A percentile compares a stretch with the other conserved stretches of the same genome.
These are phyloP conservation scores for Orius insidiosus DNA, from an alignment of 1,140 invertebrate genomes.

Conservation along the genomic window DNA sequence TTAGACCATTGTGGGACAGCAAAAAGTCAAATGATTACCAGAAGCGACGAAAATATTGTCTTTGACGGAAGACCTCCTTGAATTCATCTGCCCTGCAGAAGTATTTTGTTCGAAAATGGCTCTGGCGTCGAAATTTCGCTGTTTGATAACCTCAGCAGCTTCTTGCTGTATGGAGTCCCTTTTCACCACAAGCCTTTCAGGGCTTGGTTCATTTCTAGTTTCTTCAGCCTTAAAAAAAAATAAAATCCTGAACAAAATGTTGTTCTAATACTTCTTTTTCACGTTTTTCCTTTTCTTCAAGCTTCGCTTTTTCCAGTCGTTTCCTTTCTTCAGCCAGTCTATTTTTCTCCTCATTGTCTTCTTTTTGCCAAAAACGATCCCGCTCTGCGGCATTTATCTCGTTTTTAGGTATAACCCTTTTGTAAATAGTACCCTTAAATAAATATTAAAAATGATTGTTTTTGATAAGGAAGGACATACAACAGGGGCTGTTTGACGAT, in stretches of 20 bases:
- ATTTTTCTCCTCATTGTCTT: conserved; percentile 69
- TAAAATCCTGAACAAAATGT: not conserved
- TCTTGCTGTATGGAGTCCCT: conserved; percentile 30
- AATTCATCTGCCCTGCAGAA: conserved; percentile 42
- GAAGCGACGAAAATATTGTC: conserved; percentile 4
- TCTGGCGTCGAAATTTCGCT: conserved; percentile 54
- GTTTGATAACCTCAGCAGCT: conserved; percentile 53
- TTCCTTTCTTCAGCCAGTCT: conserved; percentile 55
- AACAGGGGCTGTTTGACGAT: conserved; percentile 28
- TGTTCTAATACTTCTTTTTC: conserved; percentile 39
- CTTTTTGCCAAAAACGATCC: conserved; percentile 79
- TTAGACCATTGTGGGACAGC: too few species aligned
- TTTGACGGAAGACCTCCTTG: conserved; percentile 15
- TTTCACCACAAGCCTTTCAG: not conserved
- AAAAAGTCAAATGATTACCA: not conserved
- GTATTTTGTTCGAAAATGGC: conserved; percentile 68
- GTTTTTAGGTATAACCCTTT: conserved; percentile 42
- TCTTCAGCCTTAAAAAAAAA: not conserved
- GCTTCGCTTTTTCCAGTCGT: conserved; percentile 40
- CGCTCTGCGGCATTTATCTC: conserved; percentile 73
- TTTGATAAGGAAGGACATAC: conserved; percentile 24
- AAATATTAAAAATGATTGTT: conserved; percentile 5
- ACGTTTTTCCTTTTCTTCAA: conserved; percentile 37
- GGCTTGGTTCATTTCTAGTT: not conserved
- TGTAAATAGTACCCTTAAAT: conserved; percentile 37